Evolutionary conservation across 2,888 invertebrate species (phyloP), one percentile per base, ranked within the genome.

Genomic region (Andrena camellia): DNA sequence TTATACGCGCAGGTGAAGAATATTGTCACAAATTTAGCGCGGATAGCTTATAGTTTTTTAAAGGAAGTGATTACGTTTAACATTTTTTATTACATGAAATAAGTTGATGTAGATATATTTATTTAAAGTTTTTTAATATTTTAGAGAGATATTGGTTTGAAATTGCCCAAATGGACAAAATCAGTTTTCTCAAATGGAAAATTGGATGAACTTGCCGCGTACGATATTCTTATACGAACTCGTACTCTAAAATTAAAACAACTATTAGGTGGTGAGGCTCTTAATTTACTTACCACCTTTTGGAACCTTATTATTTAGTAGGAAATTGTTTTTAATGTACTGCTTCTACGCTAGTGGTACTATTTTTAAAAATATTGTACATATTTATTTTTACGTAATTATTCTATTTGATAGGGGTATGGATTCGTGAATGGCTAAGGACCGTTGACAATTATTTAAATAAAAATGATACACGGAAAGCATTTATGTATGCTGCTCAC

Each of bases 121-220:
- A 26, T 26, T 17, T 29, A 20, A 57, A 29, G 54, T 52, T 52
- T 52, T 10, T 31, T 31, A 31, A 48, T 29, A 70, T 54, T 78
- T 48, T 31, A 85, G 84, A 23, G 1, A 10, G 83, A 85, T 35
- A 48, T 95, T 78, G 95, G 95, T 92, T 94, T 95, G 77, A 91
- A 94, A 8, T 95, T 95, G 91, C 95, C 95, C 3, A 94, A 95
- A 91, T 95, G 95, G 95, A 95, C 95, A 5, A 94, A 94, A 88
- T 94, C 94, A 69, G 94, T 95, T 1, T 89, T 88, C 66, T 89
- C 90, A 2, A 94, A 95, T 80, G 94, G 95, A 93, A 94, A 94
- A 93, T 89, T 95, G 5, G 68, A 74, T 0, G 71, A 80, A 6
- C 52, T 83, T 13, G 84, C 83, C 0, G 50, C 26, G 33, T 50